A percentile compares a stretch with the other conserved stretches of the same genome.
Evolutionary conservation across 2,797 vertebrate genomes (phyloP).

Genomic region (Carduelis carduelis): DNA sequence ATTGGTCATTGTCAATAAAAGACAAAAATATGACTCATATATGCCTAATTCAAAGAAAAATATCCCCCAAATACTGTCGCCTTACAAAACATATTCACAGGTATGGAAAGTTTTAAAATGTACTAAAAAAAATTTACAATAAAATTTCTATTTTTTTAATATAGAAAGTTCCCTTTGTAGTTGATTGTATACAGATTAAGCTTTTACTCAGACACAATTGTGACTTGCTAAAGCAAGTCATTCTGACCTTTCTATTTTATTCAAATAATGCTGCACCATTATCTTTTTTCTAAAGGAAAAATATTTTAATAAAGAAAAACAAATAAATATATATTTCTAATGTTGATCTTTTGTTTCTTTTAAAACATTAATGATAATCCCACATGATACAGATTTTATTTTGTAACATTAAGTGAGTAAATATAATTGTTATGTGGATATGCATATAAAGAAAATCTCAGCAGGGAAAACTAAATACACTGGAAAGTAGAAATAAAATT

Average conservation of each 20-base stretch:
- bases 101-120: not conserved
- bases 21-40: not conserved
- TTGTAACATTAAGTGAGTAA: not conserved
- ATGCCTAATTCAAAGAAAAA: not conserved
- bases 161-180: not conserved
- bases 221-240: rapidly evolving
- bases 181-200: not conserved
- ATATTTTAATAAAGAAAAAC: not conserved
- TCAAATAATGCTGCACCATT: not conserved
- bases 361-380: not conserved
- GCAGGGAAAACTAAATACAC: not conserved
- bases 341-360: not conserved
- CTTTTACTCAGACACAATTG: not conserved
- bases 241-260: not conserved
- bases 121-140: not conserved
- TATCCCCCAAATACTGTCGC: not conserved
- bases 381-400: not conserved
- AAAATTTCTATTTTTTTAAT: not conserved
- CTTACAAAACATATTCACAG: not conserved
- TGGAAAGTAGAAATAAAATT: not conserved
- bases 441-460: not conserved
- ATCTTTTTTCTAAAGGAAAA: not conserved
- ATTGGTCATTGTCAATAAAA: not conserved
- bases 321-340: not conserved
- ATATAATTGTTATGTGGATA: not conserved